Conservation (phyloP, 2,113 vertebrate genomes). For the Channa maculata region DNA sequence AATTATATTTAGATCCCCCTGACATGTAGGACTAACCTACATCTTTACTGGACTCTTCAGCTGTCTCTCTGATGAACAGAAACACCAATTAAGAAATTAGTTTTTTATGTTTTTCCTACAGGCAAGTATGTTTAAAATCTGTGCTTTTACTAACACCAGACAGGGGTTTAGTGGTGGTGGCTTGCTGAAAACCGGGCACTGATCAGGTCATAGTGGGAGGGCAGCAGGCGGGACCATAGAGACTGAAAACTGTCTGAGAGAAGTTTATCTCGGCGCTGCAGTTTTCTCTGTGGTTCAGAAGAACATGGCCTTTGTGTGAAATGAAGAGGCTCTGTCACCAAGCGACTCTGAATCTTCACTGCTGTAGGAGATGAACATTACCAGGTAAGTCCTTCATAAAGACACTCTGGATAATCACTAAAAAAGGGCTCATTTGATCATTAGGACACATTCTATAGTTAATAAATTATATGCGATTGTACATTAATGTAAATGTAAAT, state of each 20-base stretch:
- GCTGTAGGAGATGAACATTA: constrained; percentile 66
- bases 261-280: constrained; percentile 34
- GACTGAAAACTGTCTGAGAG: constrained; percentile 24
- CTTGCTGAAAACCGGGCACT: constrained; percentile 27
- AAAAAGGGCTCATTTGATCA: too few relatives aligned
- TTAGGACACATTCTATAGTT: too few relatives aligned
- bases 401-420: too few relatives aligned
- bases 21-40: constrained; percentile 59
- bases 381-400: constrained; percentile 63
- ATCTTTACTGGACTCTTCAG: constrained; percentile 70
- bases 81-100: constrained; percentile 51
- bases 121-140: constrained; percentile 44
- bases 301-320: constrained; percentile 52
- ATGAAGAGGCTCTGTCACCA: constrained; percentile 19
- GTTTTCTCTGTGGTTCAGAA: constrained; percentile 30
- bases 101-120: constrained; percentile 50
- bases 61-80: constrained; percentile 70
- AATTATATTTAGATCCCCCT: constrained; percentile 78
- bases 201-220: constrained; percentile 40
- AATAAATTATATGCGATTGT: too few relatives aligned
- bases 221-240: constrained; percentile 26
- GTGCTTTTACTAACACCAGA: not conserved
- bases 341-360: constrained; percentile 22
- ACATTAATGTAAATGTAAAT: too few relatives aligned
- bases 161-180: constrained; percentile 7